Conservation (phyloP, 2,888 invertebrate species). For the Sarcophaga carnaria region DNA sequence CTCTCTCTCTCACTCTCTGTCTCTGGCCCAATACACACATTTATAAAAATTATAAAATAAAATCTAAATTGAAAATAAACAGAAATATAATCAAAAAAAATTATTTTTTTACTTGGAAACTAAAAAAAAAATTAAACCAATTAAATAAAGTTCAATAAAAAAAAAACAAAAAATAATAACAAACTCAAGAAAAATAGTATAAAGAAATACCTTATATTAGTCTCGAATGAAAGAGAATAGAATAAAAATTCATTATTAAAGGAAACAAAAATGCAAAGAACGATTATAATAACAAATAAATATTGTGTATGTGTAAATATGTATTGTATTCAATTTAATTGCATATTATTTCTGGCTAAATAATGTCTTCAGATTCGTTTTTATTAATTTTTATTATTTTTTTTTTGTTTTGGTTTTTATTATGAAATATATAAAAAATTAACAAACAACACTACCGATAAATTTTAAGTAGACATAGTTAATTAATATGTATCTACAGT, state of each 20-base stretch:
- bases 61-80: background rate
- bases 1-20: background rate
- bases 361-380: no score
- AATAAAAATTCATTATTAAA: background rate
- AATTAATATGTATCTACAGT: no score
- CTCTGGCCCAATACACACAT: background rate
- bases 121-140: background rate
- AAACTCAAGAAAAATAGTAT: background rate
- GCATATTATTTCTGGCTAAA: background rate
- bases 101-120: conserved; percentile 41
- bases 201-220: background rate
- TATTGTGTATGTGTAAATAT: background rate
- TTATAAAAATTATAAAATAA: background rate
- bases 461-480: conserved; percentile 29
- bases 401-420: no score
- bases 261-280: background rate
- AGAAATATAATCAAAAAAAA: conserved; percentile 11
- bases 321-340: background rate
- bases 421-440: background rate
- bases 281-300: background rate
- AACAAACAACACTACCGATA: conserved; percentile 44
- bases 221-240: background rate
- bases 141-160: background rate
- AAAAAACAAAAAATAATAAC: conserved; percentile 3
- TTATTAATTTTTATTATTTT: no score